Evolutionary conservation across 2,797 vertebrate genomes (phyloP).

Genomic region (Spizella passerina): DNA sequence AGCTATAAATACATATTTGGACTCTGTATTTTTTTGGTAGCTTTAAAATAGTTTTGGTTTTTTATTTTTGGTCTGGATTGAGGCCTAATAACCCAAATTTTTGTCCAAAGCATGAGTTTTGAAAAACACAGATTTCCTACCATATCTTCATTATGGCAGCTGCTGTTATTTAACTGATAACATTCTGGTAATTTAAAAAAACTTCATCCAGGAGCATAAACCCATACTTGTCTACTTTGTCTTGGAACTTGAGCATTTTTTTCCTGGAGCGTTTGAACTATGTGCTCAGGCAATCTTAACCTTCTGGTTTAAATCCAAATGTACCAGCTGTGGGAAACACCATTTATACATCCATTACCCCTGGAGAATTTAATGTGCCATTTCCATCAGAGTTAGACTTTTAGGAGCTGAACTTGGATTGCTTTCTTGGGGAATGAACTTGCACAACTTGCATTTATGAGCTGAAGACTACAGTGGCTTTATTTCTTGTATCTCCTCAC

Average conservation of each 20-base stretch:
- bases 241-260: not conserved
- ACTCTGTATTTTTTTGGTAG: not conserved
- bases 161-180: conserved; percentile 22
- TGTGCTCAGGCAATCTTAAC: not conserved
- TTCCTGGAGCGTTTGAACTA: not conserved
- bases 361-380: not conserved
- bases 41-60: not conserved
- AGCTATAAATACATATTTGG: not conserved
- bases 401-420: not conserved
- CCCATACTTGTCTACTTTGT: not conserved
- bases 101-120: not conserved
- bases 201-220: conserved; percentile 6
- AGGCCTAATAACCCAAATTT: not conserved
- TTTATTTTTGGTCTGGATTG: not conserved
- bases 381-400: conserved; percentile 30
- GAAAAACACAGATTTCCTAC: not conserved
- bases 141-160: not conserved
- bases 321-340: not conserved
- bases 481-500: not conserved
- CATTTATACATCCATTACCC: not conserved
- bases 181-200: not conserved
- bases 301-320: conserved; percentile 60
- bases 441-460: not conserved
- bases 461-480: not conserved
- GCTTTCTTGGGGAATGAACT: not conserved